A percentile compares a stretch with the other conserved stretches of the same genome.
phyloP scores from a whole-genome alignment of 1,140 invertebrate species.

The Trichonephila clavata region DNA sequence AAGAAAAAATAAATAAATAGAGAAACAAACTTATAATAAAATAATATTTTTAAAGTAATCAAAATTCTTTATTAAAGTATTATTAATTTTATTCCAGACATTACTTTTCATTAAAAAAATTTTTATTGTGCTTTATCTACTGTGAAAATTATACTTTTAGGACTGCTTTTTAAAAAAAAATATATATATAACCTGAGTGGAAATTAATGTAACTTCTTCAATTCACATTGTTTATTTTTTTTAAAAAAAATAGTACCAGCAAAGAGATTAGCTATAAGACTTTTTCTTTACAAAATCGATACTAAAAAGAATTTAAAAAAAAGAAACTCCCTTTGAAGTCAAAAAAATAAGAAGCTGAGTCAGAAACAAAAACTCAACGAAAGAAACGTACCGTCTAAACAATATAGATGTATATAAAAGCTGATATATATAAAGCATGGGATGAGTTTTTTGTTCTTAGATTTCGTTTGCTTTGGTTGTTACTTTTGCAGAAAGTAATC shows the following conservation, averaged over 20 bases:
- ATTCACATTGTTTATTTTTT: not conserved
- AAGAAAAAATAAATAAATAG: no score
- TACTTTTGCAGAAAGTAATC: constrained; percentile 34
- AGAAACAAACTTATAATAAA: no score
- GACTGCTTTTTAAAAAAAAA: not conserved
- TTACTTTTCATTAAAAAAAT: not conserved
- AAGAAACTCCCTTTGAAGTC: not conserved
- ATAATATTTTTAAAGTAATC: no score
- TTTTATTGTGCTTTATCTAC: not conserved
- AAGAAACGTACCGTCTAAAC: not conserved
- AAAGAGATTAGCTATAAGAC: not conserved
- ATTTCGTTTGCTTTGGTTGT: constrained; percentile 43
- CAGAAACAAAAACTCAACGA: not conserved
- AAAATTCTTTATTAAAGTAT: no score
- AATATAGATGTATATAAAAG: constrained; percentile 45
- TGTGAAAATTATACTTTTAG: not conserved
- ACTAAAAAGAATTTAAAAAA: not conserved
- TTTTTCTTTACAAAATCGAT: not conserved
- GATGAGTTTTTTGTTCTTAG: constrained; percentile 46
- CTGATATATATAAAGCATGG: constrained; percentile 44
- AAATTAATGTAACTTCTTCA: constrained; percentile 14
- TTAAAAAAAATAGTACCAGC: not conserved
- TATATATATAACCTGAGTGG: constrained; percentile 9
- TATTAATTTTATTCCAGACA: no score
- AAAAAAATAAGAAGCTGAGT: constrained; percentile 2